Conservation (phyloP, 1,140 invertebrate genomes). For the Nasonia vitripennis region DNA sequence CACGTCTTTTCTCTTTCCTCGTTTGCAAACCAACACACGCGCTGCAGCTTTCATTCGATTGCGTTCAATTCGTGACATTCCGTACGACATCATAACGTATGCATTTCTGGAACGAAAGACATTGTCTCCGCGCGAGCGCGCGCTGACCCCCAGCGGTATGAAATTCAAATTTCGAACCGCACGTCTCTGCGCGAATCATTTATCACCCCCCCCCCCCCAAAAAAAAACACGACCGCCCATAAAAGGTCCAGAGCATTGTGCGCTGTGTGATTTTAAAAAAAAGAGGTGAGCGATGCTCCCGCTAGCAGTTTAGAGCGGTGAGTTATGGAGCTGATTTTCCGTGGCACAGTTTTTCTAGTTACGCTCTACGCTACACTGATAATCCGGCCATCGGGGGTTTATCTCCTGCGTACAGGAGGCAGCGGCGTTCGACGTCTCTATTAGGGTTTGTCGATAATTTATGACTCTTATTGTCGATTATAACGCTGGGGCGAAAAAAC, state of each 20-base stretch:
- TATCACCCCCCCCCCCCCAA: background rate
- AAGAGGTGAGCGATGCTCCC: slow-evolving; percentile 61
- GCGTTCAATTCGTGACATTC: background rate
- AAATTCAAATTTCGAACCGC: background rate
- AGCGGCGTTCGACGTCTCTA: slow-evolving; percentile 67
- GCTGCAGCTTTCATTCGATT: background rate
- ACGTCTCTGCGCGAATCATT: background rate
- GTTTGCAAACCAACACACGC: background rate
- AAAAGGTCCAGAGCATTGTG: background rate
- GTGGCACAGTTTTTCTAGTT: slow-evolving; percentile 52
- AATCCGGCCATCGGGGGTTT: slow-evolving; percentile 50
- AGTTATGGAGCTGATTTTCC: slow-evolving; percentile 68
- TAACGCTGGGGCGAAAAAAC: slow-evolving; percentile 61
- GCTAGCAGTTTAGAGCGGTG: slow-evolving; percentile 61
- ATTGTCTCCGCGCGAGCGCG: no score
- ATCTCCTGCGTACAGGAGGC: slow-evolving; percentile 3
- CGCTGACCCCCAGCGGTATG: background rate
- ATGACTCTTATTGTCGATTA: slow-evolving; percentile 73
- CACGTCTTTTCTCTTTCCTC: slow-evolving; percentile 6
- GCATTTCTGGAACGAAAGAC: no score
- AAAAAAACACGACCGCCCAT: background rate
- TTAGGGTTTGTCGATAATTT: slow-evolving; percentile 74
- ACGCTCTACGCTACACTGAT: slow-evolving; percentile 18
- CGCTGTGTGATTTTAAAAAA: slow-evolving; percentile 42
- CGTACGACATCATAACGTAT: background rate